Evolutionary conservation across 2,888 invertebrate genomes (phyloP).

Genomic region (Lamellibrachia columna): DNA sequence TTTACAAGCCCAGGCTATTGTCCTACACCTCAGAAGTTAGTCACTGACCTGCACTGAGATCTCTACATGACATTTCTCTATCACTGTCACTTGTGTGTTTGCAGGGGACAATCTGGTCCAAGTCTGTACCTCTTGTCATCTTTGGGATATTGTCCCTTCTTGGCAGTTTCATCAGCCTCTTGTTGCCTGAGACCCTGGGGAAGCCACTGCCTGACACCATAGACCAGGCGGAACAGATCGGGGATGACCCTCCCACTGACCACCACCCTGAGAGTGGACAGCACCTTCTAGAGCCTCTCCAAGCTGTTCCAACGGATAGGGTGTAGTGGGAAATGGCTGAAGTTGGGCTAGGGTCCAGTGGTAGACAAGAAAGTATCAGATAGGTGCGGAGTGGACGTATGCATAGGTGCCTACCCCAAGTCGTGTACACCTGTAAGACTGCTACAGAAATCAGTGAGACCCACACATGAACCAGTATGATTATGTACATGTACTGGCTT

Average conservation of each 20-base stretch:
- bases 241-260: neutral
- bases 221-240: slow-evolving; percentile 31
- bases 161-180: slow-evolving; percentile 26
- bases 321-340: neutral
- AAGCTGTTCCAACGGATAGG: neutral
- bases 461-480: too few relatives aligned
- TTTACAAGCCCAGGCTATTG: too few relatives aligned
- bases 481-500: too few relatives aligned
- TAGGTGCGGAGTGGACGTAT: neutral
- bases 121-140: slow-evolving; percentile 31
- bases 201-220: slow-evolving; percentile 34
- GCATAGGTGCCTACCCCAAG: neutral
- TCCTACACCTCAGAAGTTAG: too few relatives aligned
- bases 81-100: neutral
- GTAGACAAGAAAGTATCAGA: neutral
- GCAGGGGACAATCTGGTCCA: slow-evolving; percentile 26
- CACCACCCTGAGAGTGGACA: neutral
- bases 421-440: too few relatives aligned
- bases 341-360: neutral
- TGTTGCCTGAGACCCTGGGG: slow-evolving; percentile 36
- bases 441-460: too few relatives aligned
- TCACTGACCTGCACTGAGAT: too few relatives aligned
- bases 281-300: neutral
- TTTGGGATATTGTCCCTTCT: slow-evolving; percentile 33
- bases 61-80: too few relatives aligned